Evolutionary conservation across 1,140 invertebrate species (phyloP).

Genomic region (Drosophila erecta): DNA sequence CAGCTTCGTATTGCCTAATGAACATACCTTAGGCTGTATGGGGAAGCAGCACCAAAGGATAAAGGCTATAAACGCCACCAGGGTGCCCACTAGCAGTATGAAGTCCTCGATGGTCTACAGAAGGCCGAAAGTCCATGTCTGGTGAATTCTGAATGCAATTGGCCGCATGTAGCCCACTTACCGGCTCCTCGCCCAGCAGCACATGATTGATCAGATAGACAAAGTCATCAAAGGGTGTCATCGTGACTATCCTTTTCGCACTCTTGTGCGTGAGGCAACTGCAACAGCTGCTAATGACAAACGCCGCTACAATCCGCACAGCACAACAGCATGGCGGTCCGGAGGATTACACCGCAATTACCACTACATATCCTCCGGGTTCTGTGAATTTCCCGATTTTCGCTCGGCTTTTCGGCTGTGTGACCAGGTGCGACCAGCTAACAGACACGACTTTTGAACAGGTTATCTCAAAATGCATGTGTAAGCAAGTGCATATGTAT

Average conservation of each 20-base stretch:
- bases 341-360: conserved; percentile 18
- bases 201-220: conserved; percentile 87
- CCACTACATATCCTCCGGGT: conserved; percentile 13
- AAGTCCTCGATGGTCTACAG: conserved; percentile 87
- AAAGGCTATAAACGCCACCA: conserved; percentile 88
- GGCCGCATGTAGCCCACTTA: conserved; percentile 73
- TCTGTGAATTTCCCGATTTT: conserved; percentile 5
- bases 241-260: conserved; percentile 49
- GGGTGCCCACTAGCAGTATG: conserved; percentile 87
- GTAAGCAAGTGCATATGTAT: too few relatives aligned
- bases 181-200: conserved; percentile 87
- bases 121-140: conserved; percentile 1
- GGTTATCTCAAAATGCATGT: background rate
- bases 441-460: background rate
- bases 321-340: conserved; percentile 22
- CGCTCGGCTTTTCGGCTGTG: conserved; percentile 14
- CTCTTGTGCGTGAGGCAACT: conserved; percentile 19
- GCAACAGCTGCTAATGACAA: conserved; percentile 17
- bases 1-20: background rate
- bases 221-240: conserved; percentile 88
- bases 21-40: conserved; percentile 86
- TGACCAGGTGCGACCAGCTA: conserved; percentile 6
- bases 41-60: conserved; percentile 88
- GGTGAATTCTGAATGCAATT: background rate
- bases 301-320: conserved; percentile 6